phyloP scores from a whole-genome alignment of 2,888 invertebrate species.

The Drepana falcataria region DNA sequence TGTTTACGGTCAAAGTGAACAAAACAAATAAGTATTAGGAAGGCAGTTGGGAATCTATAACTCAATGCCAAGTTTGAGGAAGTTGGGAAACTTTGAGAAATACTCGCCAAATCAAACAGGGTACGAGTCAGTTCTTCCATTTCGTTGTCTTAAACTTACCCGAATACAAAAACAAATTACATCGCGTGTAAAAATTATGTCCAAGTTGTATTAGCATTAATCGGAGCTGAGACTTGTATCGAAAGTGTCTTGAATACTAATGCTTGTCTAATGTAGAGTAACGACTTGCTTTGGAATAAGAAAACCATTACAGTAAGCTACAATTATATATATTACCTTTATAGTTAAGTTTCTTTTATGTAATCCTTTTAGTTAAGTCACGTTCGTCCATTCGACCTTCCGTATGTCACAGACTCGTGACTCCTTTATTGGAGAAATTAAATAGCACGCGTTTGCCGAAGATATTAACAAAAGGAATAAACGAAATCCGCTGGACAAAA shows the following conservation, averaged over 20 bases:
- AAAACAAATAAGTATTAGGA: slow-evolving; percentile 74
- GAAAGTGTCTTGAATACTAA: slow-evolving; percentile 1
- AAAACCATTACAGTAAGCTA: not conserved
- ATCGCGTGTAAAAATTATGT: slow-evolving; percentile 3
- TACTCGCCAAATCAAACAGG: slow-evolving; percentile 56
- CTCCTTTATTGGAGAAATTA: not conserved
- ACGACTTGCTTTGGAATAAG: not conserved
- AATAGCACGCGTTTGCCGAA: not conserved
- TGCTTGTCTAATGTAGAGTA: not conserved
- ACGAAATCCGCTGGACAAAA: too few relatives aligned
- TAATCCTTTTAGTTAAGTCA: not conserved
- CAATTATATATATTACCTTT: not conserved
- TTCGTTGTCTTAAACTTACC: slow-evolving; percentile 60
- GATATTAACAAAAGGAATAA: not conserved
- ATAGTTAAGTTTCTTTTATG: not conserved
- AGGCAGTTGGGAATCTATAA: slow-evolving; percentile 75
- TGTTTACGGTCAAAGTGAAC: slow-evolving; percentile 67
- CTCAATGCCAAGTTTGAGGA: slow-evolving; percentile 71
- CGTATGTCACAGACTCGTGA: not conserved
- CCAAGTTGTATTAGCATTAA: not conserved
- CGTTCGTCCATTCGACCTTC: not conserved
- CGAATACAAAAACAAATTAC: slow-evolving; percentile 62
- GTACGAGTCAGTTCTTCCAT: slow-evolving; percentile 52
- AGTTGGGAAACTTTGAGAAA: slow-evolving; percentile 64
- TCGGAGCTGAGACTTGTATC: not conserved